Evolutionary conservation across 2,797 vertebrate species (phyloP).

Genomic region (Sebastes aleutianus): DNA sequence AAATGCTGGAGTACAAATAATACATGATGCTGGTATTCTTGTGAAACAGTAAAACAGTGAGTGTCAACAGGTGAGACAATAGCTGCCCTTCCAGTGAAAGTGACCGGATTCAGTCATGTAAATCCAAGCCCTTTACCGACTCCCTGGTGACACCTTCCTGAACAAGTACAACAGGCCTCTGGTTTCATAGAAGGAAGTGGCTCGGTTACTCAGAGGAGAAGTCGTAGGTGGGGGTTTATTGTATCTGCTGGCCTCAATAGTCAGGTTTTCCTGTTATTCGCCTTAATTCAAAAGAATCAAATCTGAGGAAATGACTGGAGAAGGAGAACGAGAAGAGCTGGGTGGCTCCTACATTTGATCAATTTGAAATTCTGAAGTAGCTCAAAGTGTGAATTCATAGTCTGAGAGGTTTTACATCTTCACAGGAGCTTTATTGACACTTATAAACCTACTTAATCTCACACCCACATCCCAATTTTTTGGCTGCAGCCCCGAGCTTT

Average conservation of each 20-base stretch:
- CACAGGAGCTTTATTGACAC: not conserved
- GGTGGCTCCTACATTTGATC: not conserved
- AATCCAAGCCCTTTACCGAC: not conserved
- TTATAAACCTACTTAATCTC: not conserved
- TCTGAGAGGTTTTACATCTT: not conserved
- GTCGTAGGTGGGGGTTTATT: slow-evolving; percentile 1
- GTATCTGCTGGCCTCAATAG: not conserved
- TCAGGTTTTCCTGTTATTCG: slow-evolving; percentile 41
- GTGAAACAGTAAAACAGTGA: not conserved
- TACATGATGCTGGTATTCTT: not conserved
- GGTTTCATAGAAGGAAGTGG: slow-evolving; percentile 46
- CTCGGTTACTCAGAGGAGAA: slow-evolving; percentile 24
- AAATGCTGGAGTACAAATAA: not conserved
- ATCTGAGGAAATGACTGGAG: slow-evolving; percentile 5
- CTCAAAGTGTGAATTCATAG: not conserved
- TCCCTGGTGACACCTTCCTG: slow-evolving; percentile 15
- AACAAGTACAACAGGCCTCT: slow-evolving; percentile 19
- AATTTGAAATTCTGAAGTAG: not conserved
- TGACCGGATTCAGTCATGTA: not conserved
- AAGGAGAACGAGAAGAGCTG: not conserved
- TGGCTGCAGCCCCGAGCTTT: slow-evolving; percentile 49
- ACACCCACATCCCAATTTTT: not conserved
- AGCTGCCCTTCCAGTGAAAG: not conserved
- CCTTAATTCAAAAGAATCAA: slow-evolving; percentile 20
- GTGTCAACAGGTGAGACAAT: not conserved